Evolutionary conservation across 2,797 vertebrate genomes (phyloP).

Genomic region (Echeneis naucrates): DNA sequence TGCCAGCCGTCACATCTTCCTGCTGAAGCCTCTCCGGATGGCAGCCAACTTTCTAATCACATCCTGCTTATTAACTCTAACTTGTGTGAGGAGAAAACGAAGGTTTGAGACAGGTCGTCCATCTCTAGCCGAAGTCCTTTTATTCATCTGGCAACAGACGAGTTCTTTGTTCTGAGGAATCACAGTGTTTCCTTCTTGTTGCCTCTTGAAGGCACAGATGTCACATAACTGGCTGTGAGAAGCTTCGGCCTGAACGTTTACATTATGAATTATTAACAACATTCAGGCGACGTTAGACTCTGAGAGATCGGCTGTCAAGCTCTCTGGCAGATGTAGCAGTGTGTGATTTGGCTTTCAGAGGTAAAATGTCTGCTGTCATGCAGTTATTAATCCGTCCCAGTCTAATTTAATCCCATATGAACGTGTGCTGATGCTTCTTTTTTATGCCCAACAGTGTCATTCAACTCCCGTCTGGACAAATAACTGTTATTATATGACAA

Average conservation of each 20-base stretch:
- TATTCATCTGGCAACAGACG: conserved; percentile 39
- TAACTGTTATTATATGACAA: background rate
- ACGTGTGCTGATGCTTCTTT: background rate
- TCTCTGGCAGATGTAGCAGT: background rate
- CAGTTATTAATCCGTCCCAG: background rate
- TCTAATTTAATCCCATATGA: background rate
- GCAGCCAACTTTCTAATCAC: conserved; percentile 17
- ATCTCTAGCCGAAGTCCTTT: conserved; percentile 23
- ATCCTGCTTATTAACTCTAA: conserved; percentile 21
- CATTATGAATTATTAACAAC: conserved; percentile 9
- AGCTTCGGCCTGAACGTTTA: background rate
- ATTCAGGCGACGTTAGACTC: background rate
- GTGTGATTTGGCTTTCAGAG: background rate
- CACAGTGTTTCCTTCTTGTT: conserved; percentile 8
- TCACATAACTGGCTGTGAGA: conserved; percentile 11
- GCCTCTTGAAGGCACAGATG: conserved; percentile 6
- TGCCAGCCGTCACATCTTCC: conserved; percentile 15
- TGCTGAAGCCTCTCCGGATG: conserved; percentile 21
- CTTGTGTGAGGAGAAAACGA: conserved; percentile 15
- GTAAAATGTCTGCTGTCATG: background rate
- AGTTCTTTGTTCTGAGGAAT: conserved; percentile 31
- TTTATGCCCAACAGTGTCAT: conserved; percentile 1
- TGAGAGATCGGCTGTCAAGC: conserved; percentile 4
- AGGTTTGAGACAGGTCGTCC: conserved; percentile 9
- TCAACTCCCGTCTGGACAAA: conserved; percentile 12